Conservation (phyloP, 2,797 vertebrate genomes). For the Enteromius afrohamiltoni region DNA sequence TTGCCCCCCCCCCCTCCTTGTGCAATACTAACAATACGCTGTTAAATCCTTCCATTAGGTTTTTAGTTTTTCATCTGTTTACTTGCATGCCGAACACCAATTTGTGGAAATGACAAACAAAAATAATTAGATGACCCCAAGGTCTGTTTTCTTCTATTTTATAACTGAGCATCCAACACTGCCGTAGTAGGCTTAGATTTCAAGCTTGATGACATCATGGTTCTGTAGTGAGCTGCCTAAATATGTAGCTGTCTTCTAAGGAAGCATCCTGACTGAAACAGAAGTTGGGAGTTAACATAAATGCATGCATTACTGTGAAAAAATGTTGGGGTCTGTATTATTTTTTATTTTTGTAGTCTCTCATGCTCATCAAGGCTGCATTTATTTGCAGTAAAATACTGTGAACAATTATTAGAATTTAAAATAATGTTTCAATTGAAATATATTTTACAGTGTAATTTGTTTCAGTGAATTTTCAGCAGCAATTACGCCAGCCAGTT, state of each 20-base stretch:
- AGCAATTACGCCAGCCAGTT: background rate
- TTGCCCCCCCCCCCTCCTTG: background rate
- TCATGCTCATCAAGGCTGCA: background rate
- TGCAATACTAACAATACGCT: background rate
- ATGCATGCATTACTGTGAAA: too few species aligned
- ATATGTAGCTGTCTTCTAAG: background rate
- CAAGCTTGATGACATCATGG: background rate
- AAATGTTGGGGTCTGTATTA: background rate
- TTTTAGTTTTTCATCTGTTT: background rate
- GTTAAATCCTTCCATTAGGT: background rate
- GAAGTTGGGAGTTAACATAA: constrained; percentile 2
- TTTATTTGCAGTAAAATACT: background rate
- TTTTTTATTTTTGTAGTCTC: background rate
- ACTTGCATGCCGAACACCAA: background rate
- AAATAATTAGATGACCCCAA: constrained; percentile 17
- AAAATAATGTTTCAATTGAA: background rate
- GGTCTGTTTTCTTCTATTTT: background rate
- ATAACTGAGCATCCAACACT: background rate
- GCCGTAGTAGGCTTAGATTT: background rate
- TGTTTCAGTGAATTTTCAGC: background rate
- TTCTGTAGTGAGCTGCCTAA: too few species aligned
- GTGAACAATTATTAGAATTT: background rate
- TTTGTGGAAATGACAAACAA: background rate
- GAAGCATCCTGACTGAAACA: background rate
- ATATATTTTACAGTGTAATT: background rate